A percentile compares a stretch with the other conserved stretches of the same genome.
These are phyloP conservation scores for Micromussa lordhowensis DNA, from an alignment of 92 coral and sea anemone genomes.

Conservation along the genomic window DNA sequence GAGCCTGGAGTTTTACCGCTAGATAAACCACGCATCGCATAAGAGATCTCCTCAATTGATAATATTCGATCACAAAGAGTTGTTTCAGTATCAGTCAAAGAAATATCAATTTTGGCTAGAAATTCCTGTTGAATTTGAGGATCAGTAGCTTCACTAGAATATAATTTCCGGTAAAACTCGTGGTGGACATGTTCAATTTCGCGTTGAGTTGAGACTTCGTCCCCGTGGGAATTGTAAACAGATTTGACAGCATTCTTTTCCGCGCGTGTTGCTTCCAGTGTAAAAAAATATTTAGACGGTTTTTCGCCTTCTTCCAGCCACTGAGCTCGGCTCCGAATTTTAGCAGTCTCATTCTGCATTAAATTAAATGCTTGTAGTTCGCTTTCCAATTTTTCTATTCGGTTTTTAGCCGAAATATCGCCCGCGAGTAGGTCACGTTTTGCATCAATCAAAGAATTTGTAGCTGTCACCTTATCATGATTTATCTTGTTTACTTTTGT, in stretches of 20 bases:
- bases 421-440: no score
- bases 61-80: slow-evolving; percentile 13
- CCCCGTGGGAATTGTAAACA: background rate
- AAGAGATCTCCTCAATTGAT: background rate
- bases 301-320: slow-evolving; percentile 46
- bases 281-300: slow-evolving; percentile 13
- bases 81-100: background rate
- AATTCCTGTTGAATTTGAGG: background rate
- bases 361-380: background rate
- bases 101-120: background rate
- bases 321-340: slow-evolving; percentile 23
- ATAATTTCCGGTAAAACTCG: background rate
- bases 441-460: no score
- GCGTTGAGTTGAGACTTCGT: background rate
- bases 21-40: background rate
- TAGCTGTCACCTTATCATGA: no score
- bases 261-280: background rate
- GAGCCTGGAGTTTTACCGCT: slow-evolving; percentile 26
- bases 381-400: no score
- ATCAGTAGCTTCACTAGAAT: background rate
- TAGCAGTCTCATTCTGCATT: background rate
- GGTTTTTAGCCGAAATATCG: no score
- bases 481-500: no score
- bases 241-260: background rate
- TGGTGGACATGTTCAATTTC: slow-evolving; percentile 12